Evolutionary conservation across 2,888 invertebrate species (phyloP).

Genomic region (Lumbricus terrestris): DNA sequence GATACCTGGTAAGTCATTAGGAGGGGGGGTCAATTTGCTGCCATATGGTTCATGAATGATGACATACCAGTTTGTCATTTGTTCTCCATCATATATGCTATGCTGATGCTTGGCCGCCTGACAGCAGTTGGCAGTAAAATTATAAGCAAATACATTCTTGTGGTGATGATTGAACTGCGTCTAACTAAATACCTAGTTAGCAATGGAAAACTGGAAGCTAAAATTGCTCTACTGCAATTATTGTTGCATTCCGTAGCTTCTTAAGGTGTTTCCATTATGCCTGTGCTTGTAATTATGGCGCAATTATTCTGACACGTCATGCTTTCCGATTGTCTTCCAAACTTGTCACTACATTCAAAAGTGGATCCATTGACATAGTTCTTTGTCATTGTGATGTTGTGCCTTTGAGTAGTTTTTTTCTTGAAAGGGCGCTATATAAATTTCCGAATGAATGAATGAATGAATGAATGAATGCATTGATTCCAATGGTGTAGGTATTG

Average conservation of each 20-base stretch:
- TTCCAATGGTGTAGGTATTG: no score
- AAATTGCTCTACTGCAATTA: neutral
- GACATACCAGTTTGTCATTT: neutral
- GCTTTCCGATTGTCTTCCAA: neutral
- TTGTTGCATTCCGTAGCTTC: neutral
- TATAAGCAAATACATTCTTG: neutral
- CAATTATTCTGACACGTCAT: neutral
- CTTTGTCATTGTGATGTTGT: no score
- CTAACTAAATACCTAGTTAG: neutral
- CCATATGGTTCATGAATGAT: neutral
- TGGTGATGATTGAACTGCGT: neutral
- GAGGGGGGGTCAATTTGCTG: conserved; percentile 3
- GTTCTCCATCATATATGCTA: neutral
- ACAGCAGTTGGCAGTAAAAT: neutral
- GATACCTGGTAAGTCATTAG: neutral
- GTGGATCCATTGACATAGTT: neutral
- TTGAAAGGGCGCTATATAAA: no score
- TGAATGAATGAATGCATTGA: no score
- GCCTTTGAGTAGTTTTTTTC: no score
- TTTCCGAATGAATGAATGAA: no score
- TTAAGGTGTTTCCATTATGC: neutral
- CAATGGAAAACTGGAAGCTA: neutral
- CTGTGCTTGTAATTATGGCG: neutral
- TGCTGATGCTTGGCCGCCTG: neutral
- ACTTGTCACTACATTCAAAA: neutral